A percentile compares a stretch with the other conserved stretches of the same genome.
Conservation (phyloP, 37 sponge, comb jelly and placozoan species). For the Beroe forskalii region DNA sequence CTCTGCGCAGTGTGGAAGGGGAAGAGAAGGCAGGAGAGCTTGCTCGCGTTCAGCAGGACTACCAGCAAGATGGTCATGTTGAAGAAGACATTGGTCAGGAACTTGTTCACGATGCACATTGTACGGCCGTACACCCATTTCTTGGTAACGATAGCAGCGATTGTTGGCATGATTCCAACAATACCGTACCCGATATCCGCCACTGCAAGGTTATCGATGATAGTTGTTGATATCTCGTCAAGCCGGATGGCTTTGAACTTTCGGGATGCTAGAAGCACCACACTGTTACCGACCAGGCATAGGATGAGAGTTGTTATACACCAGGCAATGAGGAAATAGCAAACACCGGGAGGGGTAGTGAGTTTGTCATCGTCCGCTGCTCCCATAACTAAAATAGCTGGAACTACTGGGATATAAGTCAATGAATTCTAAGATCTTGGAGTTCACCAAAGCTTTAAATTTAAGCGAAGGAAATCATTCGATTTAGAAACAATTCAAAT, state of each 20-base stretch:
- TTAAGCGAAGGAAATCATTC: no score
- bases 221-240: neutral
- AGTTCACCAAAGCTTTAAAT: no score
- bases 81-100: conserved; percentile 50
- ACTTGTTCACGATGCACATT: conserved; percentile 33
- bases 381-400: no score
- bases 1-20: neutral
- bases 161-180: neutral
- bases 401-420: no score
- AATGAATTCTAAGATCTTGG: no score
- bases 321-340: conserved; percentile 36
- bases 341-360: neutral
- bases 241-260: conserved; percentile 2
- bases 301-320: neutral
- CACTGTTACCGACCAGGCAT: neutral
- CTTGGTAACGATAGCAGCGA: neutral
- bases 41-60: neutral
- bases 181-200: conserved; percentile 44
- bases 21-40: conserved; percentile 15
- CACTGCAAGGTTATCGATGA: conserved; percentile 16
- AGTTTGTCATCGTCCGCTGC: neutral
- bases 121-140: neutral
- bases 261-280: neutral
- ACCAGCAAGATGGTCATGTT: conserved; percentile 46
- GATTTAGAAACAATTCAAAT: no score